Conservation (phyloP, 2,113 vertebrate species). For the Oenanthe oenanthe region DNA sequence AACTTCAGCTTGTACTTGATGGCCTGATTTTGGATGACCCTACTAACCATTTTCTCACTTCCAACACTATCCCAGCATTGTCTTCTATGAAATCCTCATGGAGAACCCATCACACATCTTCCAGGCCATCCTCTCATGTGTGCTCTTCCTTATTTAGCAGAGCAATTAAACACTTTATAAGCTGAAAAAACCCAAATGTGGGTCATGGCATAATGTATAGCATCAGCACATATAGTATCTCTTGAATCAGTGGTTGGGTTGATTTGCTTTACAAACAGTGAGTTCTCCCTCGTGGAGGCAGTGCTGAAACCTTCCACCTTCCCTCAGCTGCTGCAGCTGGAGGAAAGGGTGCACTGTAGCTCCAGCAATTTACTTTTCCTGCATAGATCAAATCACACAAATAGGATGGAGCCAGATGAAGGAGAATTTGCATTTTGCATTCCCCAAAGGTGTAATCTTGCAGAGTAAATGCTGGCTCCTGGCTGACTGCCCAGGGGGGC, state of each 20-base stretch:
- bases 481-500: background rate
- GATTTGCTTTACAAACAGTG: background rate
- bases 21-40: background rate
- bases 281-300: background rate
- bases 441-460: background rate
- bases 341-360: background rate
- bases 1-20: background rate
- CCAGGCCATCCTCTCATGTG: accelerated
- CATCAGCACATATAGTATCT: conserved; percentile 53
- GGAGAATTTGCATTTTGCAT: background rate
- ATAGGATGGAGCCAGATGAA: background rate
- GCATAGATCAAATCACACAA: background rate
- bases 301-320: background rate
- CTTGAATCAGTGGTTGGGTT: conserved; percentile 43
- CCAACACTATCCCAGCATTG: background rate
- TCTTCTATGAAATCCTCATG: background rate
- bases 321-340: background rate
- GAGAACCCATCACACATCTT: accelerated
- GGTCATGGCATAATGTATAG: background rate
- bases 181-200: background rate
- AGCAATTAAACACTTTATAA: background rate
- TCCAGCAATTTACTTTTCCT: background rate
- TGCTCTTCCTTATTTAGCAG: background rate
- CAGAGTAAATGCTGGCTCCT: background rate
- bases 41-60: background rate